Evolutionary conservation across 2,113 vertebrate genomes (phyloP).

Genomic region (Eudyptes chrysolophus): DNA sequence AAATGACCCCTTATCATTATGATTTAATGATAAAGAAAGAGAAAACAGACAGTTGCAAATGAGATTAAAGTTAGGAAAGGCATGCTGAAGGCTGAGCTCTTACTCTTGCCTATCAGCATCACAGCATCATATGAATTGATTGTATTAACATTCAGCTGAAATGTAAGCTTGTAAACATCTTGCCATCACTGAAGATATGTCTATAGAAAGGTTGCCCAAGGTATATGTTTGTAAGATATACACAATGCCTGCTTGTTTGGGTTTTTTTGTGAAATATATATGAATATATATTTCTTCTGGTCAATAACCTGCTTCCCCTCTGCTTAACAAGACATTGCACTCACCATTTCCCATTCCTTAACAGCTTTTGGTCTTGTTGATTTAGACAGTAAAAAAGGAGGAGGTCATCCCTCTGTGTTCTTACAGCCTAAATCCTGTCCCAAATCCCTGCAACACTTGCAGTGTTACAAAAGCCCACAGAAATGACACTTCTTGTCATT

Average conservation of each 20-base stretch:
- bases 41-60: not conserved
- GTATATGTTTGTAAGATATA: not conserved
- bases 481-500: not conserved
- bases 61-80: not conserved
- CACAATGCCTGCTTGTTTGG: not conserved
- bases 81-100: not conserved
- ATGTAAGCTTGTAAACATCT: not conserved
- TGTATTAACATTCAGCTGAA: not conserved
- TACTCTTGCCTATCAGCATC: not conserved
- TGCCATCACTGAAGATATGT: not conserved
- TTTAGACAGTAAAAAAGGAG: not conserved
- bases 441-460: not conserved
- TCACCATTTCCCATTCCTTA: not conserved
- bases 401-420: not conserved
- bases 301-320: not conserved
- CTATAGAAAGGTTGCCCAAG: not conserved
- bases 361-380: not conserved
- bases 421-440: not conserved
- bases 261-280: not conserved
- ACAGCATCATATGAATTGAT: not conserved
- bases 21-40: not conserved
- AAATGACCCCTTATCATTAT: not conserved
- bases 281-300: not conserved
- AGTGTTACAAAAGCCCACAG: not conserved
- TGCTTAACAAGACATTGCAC: not conserved